A percentile compares a stretch with the other conserved stretches of the same genome.
Conservation (phyloP, 2,113 vertebrate species). For the Calidris pygmaea region DNA sequence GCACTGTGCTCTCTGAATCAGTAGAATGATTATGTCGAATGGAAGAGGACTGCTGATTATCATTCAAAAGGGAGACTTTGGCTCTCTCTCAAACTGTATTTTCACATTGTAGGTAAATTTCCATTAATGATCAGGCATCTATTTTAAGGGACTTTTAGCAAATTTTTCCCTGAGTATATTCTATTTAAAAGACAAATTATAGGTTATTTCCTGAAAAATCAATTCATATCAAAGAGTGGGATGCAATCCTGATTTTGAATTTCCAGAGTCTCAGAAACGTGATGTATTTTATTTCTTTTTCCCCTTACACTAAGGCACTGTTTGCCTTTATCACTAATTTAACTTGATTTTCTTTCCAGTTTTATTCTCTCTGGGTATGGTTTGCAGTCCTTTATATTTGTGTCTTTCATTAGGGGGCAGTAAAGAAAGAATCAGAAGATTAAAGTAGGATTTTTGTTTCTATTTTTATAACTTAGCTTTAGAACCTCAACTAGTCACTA, state of each 20-base stretch:
- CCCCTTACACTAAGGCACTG: neutral
- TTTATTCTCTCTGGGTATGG: neutral
- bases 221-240: neutral
- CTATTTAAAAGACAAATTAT: neutral
- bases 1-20: neutral
- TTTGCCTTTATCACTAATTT: neutral
- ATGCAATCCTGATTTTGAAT: neutral
- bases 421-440: neutral
- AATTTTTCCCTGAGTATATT: neutral
- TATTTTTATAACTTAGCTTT: neutral
- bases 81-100: neutral
- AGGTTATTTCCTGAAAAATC: neutral
- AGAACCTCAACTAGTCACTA: slow-evolving; percentile 53
- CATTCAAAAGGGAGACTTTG: neutral
- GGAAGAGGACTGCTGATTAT: neutral
- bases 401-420: neutral
- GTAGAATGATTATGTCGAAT: neutral
- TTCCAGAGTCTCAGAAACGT: neutral
- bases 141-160: neutral
- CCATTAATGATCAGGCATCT: neutral
- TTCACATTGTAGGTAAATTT: neutral
- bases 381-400: neutral
- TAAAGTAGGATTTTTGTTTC: neutral
- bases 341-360: neutral
- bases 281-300: neutral